Conservation (phyloP, 2,113 vertebrate genomes). For the Castor canadensis region DNA sequence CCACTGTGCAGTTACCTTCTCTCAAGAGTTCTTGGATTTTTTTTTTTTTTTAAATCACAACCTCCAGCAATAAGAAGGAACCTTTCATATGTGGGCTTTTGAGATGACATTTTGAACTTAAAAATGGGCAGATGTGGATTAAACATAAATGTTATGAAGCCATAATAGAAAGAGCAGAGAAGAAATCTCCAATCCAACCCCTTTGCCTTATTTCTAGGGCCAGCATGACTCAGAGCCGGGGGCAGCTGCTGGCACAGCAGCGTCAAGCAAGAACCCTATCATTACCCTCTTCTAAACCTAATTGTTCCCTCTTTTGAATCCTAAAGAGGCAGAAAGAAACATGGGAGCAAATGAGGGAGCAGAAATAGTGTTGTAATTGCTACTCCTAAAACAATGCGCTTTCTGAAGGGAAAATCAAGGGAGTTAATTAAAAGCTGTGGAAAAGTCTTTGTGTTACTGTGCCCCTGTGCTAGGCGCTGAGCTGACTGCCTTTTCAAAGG, state of each 20-base stretch:
- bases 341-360: not conserved
- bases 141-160: not conserved
- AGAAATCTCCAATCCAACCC: no score
- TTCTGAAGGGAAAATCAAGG: constrained; percentile 14
- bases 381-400: constrained; percentile 18
- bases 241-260: not conserved
- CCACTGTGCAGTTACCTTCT: not conserved
- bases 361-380: constrained; percentile 49
- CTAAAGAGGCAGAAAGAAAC: not conserved
- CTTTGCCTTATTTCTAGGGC: not conserved
- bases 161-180: fast-evolving
- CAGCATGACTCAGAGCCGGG: not conserved
- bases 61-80: not conserved
- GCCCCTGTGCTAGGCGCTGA: not conserved
- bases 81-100: not conserved
- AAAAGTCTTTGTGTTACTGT: not conserved
- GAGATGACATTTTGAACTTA: constrained; percentile 3
- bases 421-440: constrained; percentile 40
- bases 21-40: not conserved
- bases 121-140: not conserved
- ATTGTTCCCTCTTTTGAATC: not conserved
- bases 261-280: not conserved
- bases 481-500: not conserved
- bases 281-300: not conserved
- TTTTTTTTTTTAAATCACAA: not conserved